Conservation (phyloP, 1,140 invertebrate species). For the Scaptomyza hsui region DNA sequence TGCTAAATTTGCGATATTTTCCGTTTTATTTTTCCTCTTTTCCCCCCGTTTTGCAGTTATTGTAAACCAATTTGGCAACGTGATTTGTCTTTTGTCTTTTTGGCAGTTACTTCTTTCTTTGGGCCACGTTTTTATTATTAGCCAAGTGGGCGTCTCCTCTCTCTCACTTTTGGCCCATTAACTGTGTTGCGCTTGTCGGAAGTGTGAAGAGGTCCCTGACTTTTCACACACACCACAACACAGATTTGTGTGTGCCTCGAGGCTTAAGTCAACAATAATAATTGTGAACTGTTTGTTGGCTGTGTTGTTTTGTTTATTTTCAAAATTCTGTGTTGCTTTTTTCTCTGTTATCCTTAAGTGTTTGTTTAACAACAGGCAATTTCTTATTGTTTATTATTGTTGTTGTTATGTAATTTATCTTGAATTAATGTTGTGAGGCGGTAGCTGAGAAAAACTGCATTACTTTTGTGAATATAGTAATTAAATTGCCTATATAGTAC, state of each 20-base stretch:
- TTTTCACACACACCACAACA: slow-evolving; percentile 12
- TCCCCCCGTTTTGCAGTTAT: slow-evolving; percentile 54
- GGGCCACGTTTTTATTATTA: slow-evolving; percentile 4
- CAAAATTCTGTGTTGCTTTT: too few species aligned
- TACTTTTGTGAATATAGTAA: not conserved
- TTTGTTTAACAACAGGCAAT: too few species aligned
- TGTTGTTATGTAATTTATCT: too few species aligned
- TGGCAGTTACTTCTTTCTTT: slow-evolving; percentile 30
- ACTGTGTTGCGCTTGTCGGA: slow-evolving; percentile 33
- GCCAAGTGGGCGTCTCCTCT: slow-evolving; percentile 10
- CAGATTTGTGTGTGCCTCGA: not conserved
- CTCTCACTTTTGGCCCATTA: slow-evolving; percentile 1
- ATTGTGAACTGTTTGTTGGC: too few species aligned
- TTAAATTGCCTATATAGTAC: not conserved
- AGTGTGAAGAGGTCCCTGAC: slow-evolving; percentile 36
- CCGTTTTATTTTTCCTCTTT: slow-evolving; percentile 47
- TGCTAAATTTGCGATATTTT: slow-evolving; percentile 71
- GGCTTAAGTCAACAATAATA: too few species aligned
- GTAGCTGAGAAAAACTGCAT: too few species aligned
- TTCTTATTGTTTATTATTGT: too few species aligned
- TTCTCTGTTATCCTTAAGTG: too few species aligned
- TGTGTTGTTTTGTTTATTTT: too few species aligned
- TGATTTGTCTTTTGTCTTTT: slow-evolving; percentile 68
- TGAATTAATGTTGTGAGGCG: too few species aligned
- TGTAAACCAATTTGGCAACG: slow-evolving; percentile 79